Percentiles rank a stretch among this genome's conserved stretches.
phyloP scores from a whole-genome alignment of 1,140 invertebrate genomes.

The Adoxophyes honmai region DNA sequence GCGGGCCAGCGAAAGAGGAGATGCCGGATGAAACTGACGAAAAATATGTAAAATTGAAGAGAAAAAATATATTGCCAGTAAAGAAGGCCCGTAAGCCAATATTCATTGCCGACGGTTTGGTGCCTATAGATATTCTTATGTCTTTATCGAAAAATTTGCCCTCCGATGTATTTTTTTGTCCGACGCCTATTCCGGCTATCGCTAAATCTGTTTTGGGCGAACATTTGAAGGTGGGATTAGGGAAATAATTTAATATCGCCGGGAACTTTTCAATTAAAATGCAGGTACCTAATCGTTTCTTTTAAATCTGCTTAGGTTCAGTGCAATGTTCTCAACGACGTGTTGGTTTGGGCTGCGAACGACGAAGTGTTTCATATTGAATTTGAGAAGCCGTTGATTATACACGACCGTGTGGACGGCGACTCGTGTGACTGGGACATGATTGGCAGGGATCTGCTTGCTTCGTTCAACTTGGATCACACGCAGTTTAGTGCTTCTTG shows the following conservation, averaged over 20 bases:
- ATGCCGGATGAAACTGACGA: constrained; percentile 17
- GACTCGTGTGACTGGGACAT: constrained; percentile 34
- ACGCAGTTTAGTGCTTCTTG: constrained; percentile 52
- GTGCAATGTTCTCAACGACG: constrained; percentile 44
- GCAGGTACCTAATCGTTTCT: not conserved
- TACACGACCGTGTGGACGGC: constrained; percentile 29
- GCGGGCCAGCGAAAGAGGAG: constrained; percentile 11
- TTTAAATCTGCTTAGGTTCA: constrained; percentile 36
- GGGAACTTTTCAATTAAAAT: constrained; percentile 2
- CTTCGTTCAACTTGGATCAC: constrained; percentile 39
- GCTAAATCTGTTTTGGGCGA: constrained; percentile 49
- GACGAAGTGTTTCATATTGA: constrained; percentile 57
- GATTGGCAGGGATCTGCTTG: constrained; percentile 37
- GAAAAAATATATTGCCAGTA: constrained; percentile 16
- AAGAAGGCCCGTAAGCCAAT: constrained; percentile 40
- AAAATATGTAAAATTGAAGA: constrained; percentile 18
- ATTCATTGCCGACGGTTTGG: constrained; percentile 54
- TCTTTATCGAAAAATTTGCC: constrained; percentile 48
- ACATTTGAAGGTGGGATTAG: constrained; percentile 42
- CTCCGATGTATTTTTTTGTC: constrained; percentile 47
- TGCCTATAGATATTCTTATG: constrained; percentile 47
- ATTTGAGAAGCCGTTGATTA: constrained; percentile 48
- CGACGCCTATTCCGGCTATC: constrained; percentile 41
- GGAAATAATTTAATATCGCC: constrained; percentile 13
- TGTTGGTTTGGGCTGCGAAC: constrained; percentile 53